phyloP scores from a whole-genome alignment of 2,797 vertebrate species.

The Molossus molossus region DNA sequence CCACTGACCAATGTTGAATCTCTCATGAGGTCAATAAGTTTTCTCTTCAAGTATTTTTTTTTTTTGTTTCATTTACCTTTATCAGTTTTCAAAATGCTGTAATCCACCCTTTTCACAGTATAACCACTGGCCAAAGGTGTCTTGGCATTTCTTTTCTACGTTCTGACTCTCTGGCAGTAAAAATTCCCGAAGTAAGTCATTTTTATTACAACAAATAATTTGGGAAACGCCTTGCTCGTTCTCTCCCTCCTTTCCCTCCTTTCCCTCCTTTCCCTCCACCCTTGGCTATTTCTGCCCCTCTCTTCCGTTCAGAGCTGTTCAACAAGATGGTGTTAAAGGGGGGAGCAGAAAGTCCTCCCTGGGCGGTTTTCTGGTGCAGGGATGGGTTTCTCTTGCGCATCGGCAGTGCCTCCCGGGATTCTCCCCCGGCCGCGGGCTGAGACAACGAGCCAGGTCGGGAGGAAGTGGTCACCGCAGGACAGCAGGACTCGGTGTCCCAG shows the following conservation, averaged over 20 bases:
- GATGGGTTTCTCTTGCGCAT: not conserved
- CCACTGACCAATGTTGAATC: slow-evolving; percentile 80
- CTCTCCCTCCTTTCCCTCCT: not conserved
- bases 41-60: slow-evolving; percentile 69
- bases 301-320: slow-evolving; percentile 14
- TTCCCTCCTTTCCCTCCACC: not conserved
- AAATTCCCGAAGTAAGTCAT: slow-evolving; percentile 3
- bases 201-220: slow-evolving; percentile 55
- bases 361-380: not conserved
- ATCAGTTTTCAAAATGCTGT: slow-evolving; percentile 71
- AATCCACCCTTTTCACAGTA: slow-evolving; percentile 59
- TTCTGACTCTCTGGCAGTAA: slow-evolving; percentile 35
- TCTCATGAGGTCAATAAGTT: slow-evolving; percentile 77
- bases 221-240: not conserved
- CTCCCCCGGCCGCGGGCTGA: not conserved
- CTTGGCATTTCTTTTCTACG: slow-evolving; percentile 60
- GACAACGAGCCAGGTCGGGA: not conserved
- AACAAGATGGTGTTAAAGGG: not conserved
- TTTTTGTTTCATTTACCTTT: not conserved
- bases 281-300: not conserved
- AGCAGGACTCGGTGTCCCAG: not conserved
- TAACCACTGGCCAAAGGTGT: slow-evolving; percentile 69
- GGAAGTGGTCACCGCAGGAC: accelerated
- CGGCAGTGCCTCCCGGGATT: not conserved
- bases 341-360: not conserved